Evolutionary conservation across 2,888 invertebrate species (phyloP).

Genomic region (Macrophya alboannulata): DNA sequence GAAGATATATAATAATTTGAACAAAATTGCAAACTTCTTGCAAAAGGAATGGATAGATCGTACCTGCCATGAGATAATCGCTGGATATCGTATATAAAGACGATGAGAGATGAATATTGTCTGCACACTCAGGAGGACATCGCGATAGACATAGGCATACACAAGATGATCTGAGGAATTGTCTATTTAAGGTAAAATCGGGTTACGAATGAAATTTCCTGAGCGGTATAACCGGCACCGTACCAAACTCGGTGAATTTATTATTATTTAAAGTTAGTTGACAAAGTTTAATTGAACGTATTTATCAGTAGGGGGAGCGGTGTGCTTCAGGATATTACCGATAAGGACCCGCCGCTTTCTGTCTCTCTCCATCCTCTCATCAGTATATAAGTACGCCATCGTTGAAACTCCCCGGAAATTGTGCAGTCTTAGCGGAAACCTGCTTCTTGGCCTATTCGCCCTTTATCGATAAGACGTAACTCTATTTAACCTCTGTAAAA

Average conservation of each 20-base stretch:
- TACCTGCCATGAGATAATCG: background rate
- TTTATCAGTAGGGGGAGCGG: constrained; percentile 29
- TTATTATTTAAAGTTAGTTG: constrained; percentile 54
- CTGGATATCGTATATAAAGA: background rate
- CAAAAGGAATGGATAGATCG: background rate
- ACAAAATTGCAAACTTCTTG: background rate
- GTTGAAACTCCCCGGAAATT: constrained; percentile 36
- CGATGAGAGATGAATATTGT: background rate
- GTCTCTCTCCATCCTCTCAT: background rate
- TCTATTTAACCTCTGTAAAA: background rate
- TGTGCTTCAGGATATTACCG: constrained; percentile 47
- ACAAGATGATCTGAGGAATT: background rate
- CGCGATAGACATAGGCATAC: background rate
- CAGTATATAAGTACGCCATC: background rate
- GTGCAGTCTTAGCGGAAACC: constrained; percentile 35
- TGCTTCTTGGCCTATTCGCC: background rate
- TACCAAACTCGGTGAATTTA: constrained; percentile 28
- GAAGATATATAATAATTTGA: no score
- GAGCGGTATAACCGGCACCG: no score
- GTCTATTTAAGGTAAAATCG: constrained; percentile 1
- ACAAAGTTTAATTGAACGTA: constrained; percentile 58
- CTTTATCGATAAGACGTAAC: constrained; percentile 7
- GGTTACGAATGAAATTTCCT: constrained; percentile 21
- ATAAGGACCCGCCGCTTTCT: constrained; percentile 40
- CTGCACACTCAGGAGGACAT: background rate